Base-by-base conservation (phyloP, 1,140 invertebrate genomes). In the Neodiprion pinetum region DNA sequence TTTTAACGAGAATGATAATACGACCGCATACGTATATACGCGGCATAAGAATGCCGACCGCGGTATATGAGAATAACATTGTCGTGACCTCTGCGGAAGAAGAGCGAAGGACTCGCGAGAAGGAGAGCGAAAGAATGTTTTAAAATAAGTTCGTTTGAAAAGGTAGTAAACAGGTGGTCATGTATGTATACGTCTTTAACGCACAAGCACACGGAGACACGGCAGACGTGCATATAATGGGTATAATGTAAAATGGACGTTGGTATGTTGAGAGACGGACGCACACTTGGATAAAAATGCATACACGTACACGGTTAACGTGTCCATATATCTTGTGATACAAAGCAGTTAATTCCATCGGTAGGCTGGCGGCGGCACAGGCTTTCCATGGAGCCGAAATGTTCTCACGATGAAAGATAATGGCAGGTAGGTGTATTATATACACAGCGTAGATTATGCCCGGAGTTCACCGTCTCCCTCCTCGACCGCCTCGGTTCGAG, bases 291-390 rank as follows among this genome's bases (percentile, higher is more conserved):
- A 40, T 40, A 40, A 40, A 40, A 40, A 1, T 40, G 28, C 28
- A 40, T 40, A 40, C n/a, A 61, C n/a, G n/a, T 9, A 12, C 5
- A 61, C 5, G 53, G n/a, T 61, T 4, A 12, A 17, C 53, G 53
- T 14, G 53, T 14, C 53, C 53, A 61, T 61, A 61, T 61, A 61
- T 61, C 53, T 61, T 61, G 53, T 61, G 53, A 61, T 61, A 61
- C 53, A 61, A 61, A 61, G 53, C 53, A 61, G 53, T 61, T 61
- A 61, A 61, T 61, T 61, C 53, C 53, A 61, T 61, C 53, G 28
- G 28, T 5, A 3, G 28, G 28, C 28, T 40, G 28, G 28, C 28
- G 28, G 28, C 28, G 28, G 28, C 28, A 40, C 28, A 17, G 11
- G 11, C 53, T 61, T 61, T 61, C 53, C 53, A 61, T 61, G 53